These are phyloP conservation scores for Microctenopoma lineatum DNA, from an alignment of 2,797 vertebrate genomes.

Conservation along the genomic window DNA sequence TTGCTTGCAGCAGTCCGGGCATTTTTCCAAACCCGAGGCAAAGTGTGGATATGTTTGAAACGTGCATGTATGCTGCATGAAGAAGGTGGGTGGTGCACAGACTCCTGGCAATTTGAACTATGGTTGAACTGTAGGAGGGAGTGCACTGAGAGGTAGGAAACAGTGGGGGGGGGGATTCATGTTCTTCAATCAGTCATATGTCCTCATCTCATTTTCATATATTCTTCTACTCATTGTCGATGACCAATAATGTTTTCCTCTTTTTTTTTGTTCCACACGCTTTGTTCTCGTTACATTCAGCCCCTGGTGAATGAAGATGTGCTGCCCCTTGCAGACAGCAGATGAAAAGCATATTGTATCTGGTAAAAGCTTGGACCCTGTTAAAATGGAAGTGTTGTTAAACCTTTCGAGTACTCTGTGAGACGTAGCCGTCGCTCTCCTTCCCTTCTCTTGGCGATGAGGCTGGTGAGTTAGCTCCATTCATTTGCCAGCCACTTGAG, in stretches of 20 bases:
- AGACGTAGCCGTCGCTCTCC: slow-evolving; percentile 23
- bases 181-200: slow-evolving; percentile 60
- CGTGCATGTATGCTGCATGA: slow-evolving; percentile 35
- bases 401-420: slow-evolving; percentile 40
- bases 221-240: slow-evolving; percentile 45
- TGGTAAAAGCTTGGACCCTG: slow-evolving; percentile 31
- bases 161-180: slow-evolving; percentile 36
- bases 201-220: slow-evolving; percentile 38
- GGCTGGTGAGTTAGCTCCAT: slow-evolving; percentile 36
- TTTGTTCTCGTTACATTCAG: slow-evolving; percentile 49
- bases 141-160: slow-evolving; percentile 66
- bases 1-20: slow-evolving; percentile 33
- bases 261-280: slow-evolving; percentile 10
- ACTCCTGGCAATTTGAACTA: slow-evolving; percentile 65
- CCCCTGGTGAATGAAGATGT: slow-evolving; percentile 35
- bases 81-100: slow-evolving; percentile 24
- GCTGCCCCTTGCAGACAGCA: slow-evolving; percentile 20
- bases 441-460: slow-evolving; percentile 10
- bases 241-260: slow-evolving; percentile 39
- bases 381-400: slow-evolving; percentile 35
- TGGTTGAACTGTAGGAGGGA: slow-evolving; percentile 70
- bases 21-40: slow-evolving; percentile 41
- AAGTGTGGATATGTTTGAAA: slow-evolving; percentile 34
- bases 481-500: slow-evolving; percentile 65
- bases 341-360: slow-evolving; percentile 48